A percentile compares a stretch with the other conserved stretches of the same genome.
Evolutionary conservation across 2,797 vertebrate genomes (phyloP).

Genomic region (Smutsia temminckii): DNA sequence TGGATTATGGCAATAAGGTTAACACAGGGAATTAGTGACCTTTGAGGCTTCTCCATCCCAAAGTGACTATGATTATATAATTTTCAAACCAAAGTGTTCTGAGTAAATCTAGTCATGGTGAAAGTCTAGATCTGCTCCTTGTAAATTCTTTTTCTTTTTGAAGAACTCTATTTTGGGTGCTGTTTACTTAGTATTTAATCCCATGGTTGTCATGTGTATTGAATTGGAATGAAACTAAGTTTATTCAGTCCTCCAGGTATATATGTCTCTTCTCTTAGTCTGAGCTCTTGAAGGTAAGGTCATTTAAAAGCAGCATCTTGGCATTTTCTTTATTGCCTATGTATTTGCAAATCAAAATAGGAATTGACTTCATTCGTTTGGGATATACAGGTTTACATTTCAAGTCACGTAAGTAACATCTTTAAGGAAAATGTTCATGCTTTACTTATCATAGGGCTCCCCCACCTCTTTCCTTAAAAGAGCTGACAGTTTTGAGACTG

Average conservation of each 20-base stretch:
- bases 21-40: background rate
- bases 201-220: background rate
- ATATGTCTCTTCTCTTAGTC: background rate
- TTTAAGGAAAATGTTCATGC: background rate
- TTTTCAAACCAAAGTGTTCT: conserved; percentile 27
- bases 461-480: background rate
- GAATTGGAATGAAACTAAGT: background rate
- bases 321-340: background rate
- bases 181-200: conserved; percentile 36
- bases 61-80: background rate
- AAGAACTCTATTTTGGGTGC: background rate
- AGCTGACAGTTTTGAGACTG: background rate
- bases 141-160: background rate
- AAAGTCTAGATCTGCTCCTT: background rate
- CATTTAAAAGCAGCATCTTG: background rate
- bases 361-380: background rate
- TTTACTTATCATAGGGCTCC: background rate
- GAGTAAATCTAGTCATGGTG: background rate
- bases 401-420: background rate
- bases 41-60: background rate
- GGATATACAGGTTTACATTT: background rate
- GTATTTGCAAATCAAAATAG: background rate
- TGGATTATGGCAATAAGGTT: background rate
- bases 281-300: background rate
- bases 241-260: background rate